phyloP scores from a whole-genome alignment of 2,888 invertebrate genomes.

The Steinernema hermaphroditum region DNA sequence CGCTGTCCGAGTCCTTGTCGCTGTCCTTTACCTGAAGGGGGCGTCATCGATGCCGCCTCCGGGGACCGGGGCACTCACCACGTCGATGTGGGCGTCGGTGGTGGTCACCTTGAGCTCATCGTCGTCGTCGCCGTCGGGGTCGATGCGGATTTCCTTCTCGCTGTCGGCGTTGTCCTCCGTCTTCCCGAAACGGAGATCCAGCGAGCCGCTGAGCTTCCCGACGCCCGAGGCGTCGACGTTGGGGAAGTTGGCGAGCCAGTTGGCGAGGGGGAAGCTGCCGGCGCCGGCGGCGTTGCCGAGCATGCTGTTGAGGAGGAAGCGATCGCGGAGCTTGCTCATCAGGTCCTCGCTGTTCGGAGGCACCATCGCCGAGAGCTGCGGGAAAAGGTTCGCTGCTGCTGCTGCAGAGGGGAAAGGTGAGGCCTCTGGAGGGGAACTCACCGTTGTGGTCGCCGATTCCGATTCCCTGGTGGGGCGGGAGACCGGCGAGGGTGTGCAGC shows the following conservation, averaged over 20 bases:
- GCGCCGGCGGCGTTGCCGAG: conserved; percentile 36
- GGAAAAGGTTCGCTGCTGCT: conserved; percentile 3
- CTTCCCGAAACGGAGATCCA: conserved; percentile 11
- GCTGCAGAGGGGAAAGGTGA: not conserved
- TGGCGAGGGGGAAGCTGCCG: conserved; percentile 13
- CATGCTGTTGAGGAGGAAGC: conserved; percentile 34
- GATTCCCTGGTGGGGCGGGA: conserved; percentile 18
- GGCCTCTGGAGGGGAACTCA: not conserved
- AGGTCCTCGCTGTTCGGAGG: conserved; percentile 29
- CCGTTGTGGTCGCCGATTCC: conserved; percentile 19
- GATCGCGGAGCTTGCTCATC: conserved; percentile 33
- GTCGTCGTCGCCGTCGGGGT: conserved; percentile 11
- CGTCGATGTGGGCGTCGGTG: conserved; percentile 2
- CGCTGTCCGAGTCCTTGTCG: conserved; percentile 16
- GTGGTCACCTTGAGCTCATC: conserved; percentile 19
- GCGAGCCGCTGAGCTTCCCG: conserved; percentile 15
- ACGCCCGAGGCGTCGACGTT: conserved; percentile 29
- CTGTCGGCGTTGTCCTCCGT: not conserved
- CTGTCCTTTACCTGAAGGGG: not conserved
- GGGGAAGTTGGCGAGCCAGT: conserved; percentile 29
- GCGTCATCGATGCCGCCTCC: not conserved
- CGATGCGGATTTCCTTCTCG: conserved; percentile 18
- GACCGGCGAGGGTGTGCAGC: conserved; percentile 19
- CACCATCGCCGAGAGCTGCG: conserved; percentile 18
- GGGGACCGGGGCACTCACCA: too few species aligned